phyloP scores from a whole-genome alignment of 1,140 invertebrate genomes.

The Drosophila sturtevanti region DNA sequence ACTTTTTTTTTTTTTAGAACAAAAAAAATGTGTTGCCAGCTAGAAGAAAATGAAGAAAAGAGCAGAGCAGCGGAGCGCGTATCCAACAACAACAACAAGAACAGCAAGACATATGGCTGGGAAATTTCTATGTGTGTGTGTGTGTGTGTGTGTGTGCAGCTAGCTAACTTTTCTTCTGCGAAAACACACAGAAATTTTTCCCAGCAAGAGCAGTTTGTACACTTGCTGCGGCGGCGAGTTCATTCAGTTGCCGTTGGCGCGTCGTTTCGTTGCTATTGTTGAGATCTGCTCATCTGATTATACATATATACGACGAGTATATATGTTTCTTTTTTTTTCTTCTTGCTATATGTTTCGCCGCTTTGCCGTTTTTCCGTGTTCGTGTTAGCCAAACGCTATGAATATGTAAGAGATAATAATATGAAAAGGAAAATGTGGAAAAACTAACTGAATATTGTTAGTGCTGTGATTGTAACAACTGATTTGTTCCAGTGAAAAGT shows the following conservation, averaged over 20 bases:
- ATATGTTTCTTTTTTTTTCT: constrained; percentile 34
- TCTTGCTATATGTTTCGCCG: constrained; percentile 13
- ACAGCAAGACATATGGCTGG: constrained; percentile 16
- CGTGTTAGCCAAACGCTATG: constrained; percentile 11
- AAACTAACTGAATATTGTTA: not conserved
- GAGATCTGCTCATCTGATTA: constrained; percentile 22
- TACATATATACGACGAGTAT: constrained; percentile 32
- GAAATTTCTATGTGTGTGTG: not conserved
- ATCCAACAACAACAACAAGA: too few relatives aligned
- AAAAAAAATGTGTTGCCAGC: not conserved
- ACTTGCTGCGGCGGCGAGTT: constrained; percentile 16
- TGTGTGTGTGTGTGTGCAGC: constrained; percentile 3
- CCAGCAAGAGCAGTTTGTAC: constrained; percentile 43
- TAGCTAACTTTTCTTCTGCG: constrained; percentile 27
- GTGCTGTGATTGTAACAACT: not conserved
- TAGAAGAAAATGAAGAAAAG: not conserved
- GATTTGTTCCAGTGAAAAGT: constrained; percentile 21
- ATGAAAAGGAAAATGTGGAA: constrained; percentile 1
- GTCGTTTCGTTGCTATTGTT: constrained; percentile 19
- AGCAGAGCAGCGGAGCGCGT: not conserved
- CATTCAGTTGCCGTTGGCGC: constrained; percentile 62
- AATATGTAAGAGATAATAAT: constrained; percentile 32
- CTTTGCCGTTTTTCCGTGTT: constrained; percentile 22
- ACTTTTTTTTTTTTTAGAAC: constrained; percentile 46
- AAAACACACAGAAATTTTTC: constrained; percentile 52